Base-by-base conservation (phyloP, 2,797 vertebrate genomes). In the Trichosurus vulpecula region DNA sequence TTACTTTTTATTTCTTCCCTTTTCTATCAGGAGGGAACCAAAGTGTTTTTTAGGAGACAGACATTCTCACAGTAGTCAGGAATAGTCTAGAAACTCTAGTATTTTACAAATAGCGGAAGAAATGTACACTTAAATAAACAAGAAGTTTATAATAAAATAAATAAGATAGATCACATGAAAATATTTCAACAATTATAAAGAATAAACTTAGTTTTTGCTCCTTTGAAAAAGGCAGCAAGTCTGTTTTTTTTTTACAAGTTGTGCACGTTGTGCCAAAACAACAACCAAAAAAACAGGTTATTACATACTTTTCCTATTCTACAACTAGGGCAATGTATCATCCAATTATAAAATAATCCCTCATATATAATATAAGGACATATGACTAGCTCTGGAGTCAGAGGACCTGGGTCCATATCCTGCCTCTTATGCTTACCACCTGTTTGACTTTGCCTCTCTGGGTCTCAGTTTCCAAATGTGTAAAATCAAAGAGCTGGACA, bases 211-310 rank as follows among this genome's bases (percentile, higher is more conserved):
- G 9, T 87, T 87, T 87, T 87, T 87, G 54, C 47, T 90, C 66
- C 95, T 58, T 94, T 96, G 55, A 89, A 81, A 91, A 89, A 94
- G 91, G 94, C 27, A 95, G 91, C 61, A 14, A 58, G 91, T 90
- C 54, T 87, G 87, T 74, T 41, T 8, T 66, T 66, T 94, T 93
- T 96, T 91, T 30, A 13, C 13, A 91, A 96, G 90, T 55, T 95
- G 56, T 90, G n/a, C 0, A 58, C 6, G 54, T 35, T 12, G 6
- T 51, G 92, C 92, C 90, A 95, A 74, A 92, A 92, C 35, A 92
- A 97, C 94, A 97, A 97, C 97, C 97, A 97, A 95, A 97, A 87
- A 97, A 97, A 98, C 22, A 96, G 96, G 97, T 97, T 92, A 95
- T 96, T 97, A 94, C 92, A 87, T 47, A 91, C 47, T 93, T n/a